A percentile compares a stretch with the other conserved stretches of the same genome.
Evolutionary conservation across 2,888 invertebrate genomes (phyloP).

Genomic region (Polydrusus pterygomalis): DNA sequence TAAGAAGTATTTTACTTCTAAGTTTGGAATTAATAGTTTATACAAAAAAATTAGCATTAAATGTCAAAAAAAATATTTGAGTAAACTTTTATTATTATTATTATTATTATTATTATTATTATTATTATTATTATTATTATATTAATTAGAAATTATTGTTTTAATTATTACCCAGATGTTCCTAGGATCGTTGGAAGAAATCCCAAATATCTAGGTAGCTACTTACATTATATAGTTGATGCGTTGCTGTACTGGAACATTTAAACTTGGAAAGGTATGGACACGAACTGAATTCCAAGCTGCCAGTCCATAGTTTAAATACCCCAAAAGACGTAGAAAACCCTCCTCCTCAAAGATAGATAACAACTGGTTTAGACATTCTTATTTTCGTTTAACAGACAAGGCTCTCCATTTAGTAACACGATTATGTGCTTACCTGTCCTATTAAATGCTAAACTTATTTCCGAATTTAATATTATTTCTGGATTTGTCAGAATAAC

Average conservation of each 20-base stretch:
- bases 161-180: too few species aligned
- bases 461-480: constrained; percentile 9
- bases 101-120: too few species aligned
- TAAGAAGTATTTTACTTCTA: too few species aligned
- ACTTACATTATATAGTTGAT: neutral
- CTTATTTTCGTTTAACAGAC: constrained; percentile 14
- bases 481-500: constrained; percentile 18
- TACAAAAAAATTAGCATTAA: too few species aligned
- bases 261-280: neutral
- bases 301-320: neutral
- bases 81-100: too few species aligned
- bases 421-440: neutral
- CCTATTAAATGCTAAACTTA: constrained; percentile 23
- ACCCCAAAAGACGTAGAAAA: neutral
- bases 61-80: too few species aligned
- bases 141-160: too few species aligned
- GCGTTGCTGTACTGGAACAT: neutral
- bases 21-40: too few species aligned
- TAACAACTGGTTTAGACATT: constrained; percentile 28
- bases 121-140: too few species aligned
- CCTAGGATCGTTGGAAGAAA: too few species aligned
- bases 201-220: neutral
- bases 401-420: neutral
- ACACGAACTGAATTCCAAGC: neutral
- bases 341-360: neutral